Conservation (phyloP, 1,140 invertebrate genomes). For the Ceratitis capitata region DNA sequence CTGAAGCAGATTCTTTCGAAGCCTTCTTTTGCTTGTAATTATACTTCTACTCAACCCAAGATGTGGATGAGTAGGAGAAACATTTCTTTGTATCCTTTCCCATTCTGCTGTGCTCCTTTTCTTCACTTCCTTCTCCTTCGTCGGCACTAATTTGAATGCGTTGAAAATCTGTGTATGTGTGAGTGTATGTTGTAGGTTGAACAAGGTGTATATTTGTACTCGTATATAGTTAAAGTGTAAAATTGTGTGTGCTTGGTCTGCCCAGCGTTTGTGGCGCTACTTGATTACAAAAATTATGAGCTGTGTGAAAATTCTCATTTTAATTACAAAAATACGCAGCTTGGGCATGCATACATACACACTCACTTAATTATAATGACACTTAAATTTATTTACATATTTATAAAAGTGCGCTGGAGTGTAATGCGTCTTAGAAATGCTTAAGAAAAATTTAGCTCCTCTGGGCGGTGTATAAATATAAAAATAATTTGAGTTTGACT, state of each 20-base stretch:
- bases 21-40: neutral
- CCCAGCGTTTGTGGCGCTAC: neutral
- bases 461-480: neutral
- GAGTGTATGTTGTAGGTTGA: too few relatives aligned
- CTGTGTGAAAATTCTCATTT: conserved; percentile 12
- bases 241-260: neutral
- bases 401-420: neutral
- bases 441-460: neutral
- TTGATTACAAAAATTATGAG: neutral
- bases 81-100: neutral
- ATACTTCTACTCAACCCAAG: neutral
- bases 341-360: neutral
- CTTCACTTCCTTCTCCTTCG: too few relatives aligned
- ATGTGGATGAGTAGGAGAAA: neutral
- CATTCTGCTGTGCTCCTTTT: neutral
- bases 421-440: neutral
- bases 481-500: neutral
- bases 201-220: too few relatives aligned
- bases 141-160: neutral
- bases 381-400: neutral
- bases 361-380: neutral
- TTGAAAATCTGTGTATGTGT: neutral
- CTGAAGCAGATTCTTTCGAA: neutral
- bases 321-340: neutral
- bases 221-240: conserved; percentile 16